A percentile compares a stretch with the other conserved stretches of the same genome.
Evolutionary conservation across 2,888 invertebrate species (phyloP).

Genomic region (Habrosyne pyritoides): DNA sequence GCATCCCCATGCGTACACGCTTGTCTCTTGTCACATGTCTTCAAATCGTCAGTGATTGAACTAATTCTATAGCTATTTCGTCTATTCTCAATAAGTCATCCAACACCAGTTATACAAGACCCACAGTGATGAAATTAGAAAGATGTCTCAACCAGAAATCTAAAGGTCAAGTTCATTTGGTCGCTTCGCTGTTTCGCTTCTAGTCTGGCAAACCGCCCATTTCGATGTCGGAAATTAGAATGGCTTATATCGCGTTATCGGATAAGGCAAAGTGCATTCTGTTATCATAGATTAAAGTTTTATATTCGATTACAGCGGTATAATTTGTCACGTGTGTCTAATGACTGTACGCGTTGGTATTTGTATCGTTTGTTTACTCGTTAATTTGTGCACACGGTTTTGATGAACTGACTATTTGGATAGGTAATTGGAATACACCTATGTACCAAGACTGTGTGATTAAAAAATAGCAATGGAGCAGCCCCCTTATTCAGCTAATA

Average conservation of each 20-base stretch:
- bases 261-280: constrained; percentile 2
- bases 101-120: background rate
- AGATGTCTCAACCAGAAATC: background rate
- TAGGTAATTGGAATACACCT: background rate
- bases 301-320: background rate
- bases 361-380: constrained; percentile 10
- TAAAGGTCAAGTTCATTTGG: constrained; percentile 2
- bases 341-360: constrained; percentile 16
- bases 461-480: no score
- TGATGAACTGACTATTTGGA: background rate
- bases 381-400: background rate
- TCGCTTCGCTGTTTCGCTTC: background rate
- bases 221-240: background rate
- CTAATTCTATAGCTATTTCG: constrained; percentile 1
- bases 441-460: background rate
- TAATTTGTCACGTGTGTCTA: constrained; percentile 17
- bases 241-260: background rate
- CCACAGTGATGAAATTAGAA: background rate
- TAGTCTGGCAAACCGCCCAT: constrained; percentile 4
- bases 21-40: background rate
- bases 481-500: no score
- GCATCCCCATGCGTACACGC: background rate
- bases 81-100: background rate
- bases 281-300: background rate
- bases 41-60: background rate